These are phyloP conservation scores for Caenorhabditis remanei DNA, from an alignment of 1,140 invertebrate species.

Conservation along the genomic window DNA sequence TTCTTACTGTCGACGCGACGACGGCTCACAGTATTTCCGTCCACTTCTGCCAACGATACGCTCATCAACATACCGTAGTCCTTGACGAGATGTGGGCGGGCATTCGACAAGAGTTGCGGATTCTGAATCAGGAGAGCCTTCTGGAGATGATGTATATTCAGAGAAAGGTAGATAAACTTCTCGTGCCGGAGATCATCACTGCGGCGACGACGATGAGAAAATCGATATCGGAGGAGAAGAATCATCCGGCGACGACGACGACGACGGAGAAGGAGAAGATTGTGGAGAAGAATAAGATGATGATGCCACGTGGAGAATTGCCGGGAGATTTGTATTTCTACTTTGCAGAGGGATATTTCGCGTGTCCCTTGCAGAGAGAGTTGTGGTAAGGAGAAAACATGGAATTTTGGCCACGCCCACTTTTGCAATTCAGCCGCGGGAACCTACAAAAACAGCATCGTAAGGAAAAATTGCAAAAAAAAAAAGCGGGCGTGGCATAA, in stretches of 20 bases:
- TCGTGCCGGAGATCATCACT: background rate
- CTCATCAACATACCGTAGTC: background rate
- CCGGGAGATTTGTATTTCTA: constrained; percentile 9
- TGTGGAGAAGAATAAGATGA: background rate
- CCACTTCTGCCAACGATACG: constrained; percentile 25
- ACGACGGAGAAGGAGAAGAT: background rate
- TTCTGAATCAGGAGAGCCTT: constrained; percentile 4
- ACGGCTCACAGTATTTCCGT: background rate
- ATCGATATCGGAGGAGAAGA: background rate
- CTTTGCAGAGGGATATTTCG: background rate
- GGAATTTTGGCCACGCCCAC: background rate
- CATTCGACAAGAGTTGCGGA: constrained; percentile 11
- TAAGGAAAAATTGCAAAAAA: no score
- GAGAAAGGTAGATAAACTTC: background rate
- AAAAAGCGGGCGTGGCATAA: no score
- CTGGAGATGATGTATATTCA: constrained; percentile 30
- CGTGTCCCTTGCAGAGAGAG: background rate
- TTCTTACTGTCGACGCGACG: background rate
- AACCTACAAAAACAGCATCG: no score
- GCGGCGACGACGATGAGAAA: no score
- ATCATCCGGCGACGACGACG: background rate
- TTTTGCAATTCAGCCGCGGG: no score
- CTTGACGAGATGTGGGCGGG: constrained; percentile 18
- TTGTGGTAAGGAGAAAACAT: background rate
- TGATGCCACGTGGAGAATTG: background rate